Evolutionary conservation across 2,888 invertebrate species (phyloP).

Genomic region (Hymenopus coronatus): DNA sequence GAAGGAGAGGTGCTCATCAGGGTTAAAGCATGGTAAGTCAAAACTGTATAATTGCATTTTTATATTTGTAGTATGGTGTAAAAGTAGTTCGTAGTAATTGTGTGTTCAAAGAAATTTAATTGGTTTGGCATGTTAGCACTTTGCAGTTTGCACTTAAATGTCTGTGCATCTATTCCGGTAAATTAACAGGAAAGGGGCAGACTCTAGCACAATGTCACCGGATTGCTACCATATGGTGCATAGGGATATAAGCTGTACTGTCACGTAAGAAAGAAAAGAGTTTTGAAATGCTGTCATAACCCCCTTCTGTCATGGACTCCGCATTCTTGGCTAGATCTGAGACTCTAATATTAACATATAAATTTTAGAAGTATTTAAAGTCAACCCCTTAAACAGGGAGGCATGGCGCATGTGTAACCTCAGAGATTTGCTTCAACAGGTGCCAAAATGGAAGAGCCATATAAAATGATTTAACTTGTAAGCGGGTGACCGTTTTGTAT

Average conservation of each 20-base stretch:
- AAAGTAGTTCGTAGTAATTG: not conserved
- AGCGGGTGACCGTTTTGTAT: not conserved
- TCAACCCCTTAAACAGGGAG: not conserved
- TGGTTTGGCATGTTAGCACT: not conserved
- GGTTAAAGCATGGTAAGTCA: conserved; percentile 81
- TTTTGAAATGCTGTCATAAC: too few species aligned
- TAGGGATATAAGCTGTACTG: too few species aligned
- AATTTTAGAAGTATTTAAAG: not conserved
- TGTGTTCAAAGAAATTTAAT: not conserved
- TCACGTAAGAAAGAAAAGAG: too few species aligned
- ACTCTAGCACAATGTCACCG: not conserved
- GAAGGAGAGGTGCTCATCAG: conserved; percentile 78
- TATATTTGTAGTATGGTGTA: too few species aligned
- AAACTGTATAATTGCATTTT: not conserved
- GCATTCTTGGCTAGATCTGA: not conserved
- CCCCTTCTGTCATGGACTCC: too few species aligned
- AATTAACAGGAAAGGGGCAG: not conserved
- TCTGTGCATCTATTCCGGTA: not conserved
- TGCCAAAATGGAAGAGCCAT: not conserved
- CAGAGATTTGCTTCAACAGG: not conserved
- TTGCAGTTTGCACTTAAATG: not conserved
- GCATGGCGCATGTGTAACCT: not conserved
- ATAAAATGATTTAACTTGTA: not conserved
- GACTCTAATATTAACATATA: not conserved
- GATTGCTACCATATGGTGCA: not conserved